Percentiles rank a stretch among this genome's conserved stretches.
Conservation (phyloP, 2,113 vertebrate species). For the Crotalus viridis region DNA sequence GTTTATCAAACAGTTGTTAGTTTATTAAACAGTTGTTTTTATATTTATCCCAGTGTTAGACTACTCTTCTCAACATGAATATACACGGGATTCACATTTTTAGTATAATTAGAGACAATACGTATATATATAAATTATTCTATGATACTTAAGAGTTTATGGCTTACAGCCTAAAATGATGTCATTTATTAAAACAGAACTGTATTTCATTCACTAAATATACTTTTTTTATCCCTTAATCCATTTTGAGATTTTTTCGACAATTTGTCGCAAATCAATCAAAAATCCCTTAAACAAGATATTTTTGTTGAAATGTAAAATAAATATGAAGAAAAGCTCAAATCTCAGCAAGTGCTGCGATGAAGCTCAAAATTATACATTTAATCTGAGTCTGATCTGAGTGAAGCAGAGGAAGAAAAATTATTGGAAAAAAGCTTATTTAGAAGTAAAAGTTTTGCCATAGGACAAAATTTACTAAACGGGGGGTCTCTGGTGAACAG, state of each 20-base stretch:
- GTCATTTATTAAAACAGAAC: background rate
- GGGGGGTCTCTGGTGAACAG: constrained; percentile 37
- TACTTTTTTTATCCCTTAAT: background rate
- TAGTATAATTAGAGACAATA: too few species aligned
- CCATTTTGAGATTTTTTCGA: background rate
- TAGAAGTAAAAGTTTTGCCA: constrained; percentile 46
- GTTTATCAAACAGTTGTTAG: too few species aligned
- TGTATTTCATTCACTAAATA: background rate
- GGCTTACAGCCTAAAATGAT: background rate
- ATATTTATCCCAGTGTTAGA: too few species aligned
- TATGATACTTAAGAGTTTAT: background rate
- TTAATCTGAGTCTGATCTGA: background rate
- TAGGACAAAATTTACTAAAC: constrained; percentile 34
- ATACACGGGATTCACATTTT: too few species aligned
- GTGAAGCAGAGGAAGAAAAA: background rate
- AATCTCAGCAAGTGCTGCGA: background rate
- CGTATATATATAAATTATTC: background rate
- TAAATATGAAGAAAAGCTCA: background rate
- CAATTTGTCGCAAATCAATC: background rate
- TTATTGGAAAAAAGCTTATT: constrained; percentile 22
- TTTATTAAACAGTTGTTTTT: too few species aligned
- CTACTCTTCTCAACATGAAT: too few species aligned
- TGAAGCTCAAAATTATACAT: constrained; percentile 13
- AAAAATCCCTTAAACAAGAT: constrained; percentile 3
- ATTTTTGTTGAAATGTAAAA: constrained; percentile 5